phyloP scores from a whole-genome alignment of 2,888 invertebrate species.

The Maniola hyperantus region DNA sequence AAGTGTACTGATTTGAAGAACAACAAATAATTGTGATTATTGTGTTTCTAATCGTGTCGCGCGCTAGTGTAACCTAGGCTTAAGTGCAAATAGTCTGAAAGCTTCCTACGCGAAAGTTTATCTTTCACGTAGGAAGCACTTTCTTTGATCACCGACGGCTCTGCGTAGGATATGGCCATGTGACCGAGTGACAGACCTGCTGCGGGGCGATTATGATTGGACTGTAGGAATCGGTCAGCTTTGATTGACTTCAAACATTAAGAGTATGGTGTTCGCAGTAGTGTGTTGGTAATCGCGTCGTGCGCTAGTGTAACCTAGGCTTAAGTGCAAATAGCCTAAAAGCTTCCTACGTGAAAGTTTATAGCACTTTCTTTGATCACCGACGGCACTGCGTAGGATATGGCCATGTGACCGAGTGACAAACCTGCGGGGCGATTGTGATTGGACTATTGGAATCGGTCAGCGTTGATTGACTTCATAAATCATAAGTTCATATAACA shows the following conservation, averaged over 20 bases:
- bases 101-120: constrained; percentile 57
- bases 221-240: too few relatives aligned
- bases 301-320: not conserved
- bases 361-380: constrained; percentile 51
- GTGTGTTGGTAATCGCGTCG: too few relatives aligned
- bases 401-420: constrained; percentile 18
- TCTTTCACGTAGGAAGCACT: too few relatives aligned
- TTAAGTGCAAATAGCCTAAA: constrained; percentile 53
- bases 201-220: constrained; percentile 2
- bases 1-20: too few relatives aligned
- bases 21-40: too few relatives aligned
- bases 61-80: constrained; percentile 2
- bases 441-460: not conserved
- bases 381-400: constrained; percentile 28
- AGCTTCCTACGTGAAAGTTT: constrained; percentile 57
- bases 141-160: constrained; percentile 47
- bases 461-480: not conserved
- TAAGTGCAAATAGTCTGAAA: constrained; percentile 52
- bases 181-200: constrained; percentile 20
- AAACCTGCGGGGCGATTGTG: constrained; percentile 17
- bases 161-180: constrained; percentile 24
- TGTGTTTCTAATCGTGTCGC: too few relatives aligned
- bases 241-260: too few relatives aligned
- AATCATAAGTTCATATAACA: not conserved
- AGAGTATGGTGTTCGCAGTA: too few relatives aligned